Base-by-base conservation (phyloP, 2,797 vertebrate genomes). In the Malacoctenus gilli region DNA sequence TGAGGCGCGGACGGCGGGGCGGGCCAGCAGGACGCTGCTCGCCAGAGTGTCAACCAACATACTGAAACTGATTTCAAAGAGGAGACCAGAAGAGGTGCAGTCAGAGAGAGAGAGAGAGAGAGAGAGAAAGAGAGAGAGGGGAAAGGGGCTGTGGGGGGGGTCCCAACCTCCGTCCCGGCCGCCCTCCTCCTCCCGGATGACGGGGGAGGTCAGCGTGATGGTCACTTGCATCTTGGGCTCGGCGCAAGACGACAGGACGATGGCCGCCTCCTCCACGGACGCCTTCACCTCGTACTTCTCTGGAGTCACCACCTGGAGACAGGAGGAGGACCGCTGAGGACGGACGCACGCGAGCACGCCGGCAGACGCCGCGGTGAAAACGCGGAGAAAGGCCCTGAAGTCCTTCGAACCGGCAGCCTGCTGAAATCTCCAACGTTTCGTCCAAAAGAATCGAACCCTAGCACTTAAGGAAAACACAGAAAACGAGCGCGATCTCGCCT, bases 191-290 rank as follows among this genome's bases (percentile, higher is more conserved):
- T 99, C 97, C 65, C 97, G 87, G 90, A 99, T 96, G 85, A 96
- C 78, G n/a, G 97, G 97, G 36, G 97, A 99, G 14, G 97, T 99
- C 89, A 99, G 81, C 2, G 96, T 98, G 90, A 99, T 96, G 30
- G 95, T 97, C 83, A 99, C 97, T 92, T 95, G 94, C 96, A 98
- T 99, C 94, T 97, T 98, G 57, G 96, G 95, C 75, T 99, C 96
- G 49, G 92, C 84, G 61, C 90, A 87, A 0, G 97, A 97, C 30
- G 92, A 94, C 84, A 99, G 90, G 85, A 98, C 89, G 83, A 99
- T 96, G 52, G 95, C 92, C 2, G 95, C 93, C 85, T 99, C 96
- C 78, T 95, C 83, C 32, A 93, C 21, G 11, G 93, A 96, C 55
- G 94, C 94, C 43, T 93, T 95, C 53, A 99, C 95, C 77, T 99